phyloP scores from a whole-genome alignment of 2,888 invertebrate species.

The Abrostola tripartita region DNA sequence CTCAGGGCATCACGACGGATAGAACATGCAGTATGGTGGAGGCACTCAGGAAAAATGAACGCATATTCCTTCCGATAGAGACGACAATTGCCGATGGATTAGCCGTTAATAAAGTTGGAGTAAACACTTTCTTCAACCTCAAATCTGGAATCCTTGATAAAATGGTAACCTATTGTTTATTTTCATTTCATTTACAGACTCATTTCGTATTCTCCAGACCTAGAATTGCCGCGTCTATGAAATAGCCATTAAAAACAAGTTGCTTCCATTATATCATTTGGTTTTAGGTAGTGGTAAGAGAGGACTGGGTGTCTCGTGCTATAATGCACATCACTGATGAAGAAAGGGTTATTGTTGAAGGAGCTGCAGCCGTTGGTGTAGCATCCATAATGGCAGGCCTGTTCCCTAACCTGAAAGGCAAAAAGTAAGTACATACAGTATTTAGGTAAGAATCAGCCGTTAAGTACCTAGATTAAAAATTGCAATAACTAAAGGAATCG shows the following conservation, averaged over 20 bases:
- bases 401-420: constrained; percentile 94
- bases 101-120: constrained; percentile 76
- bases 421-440: constrained; percentile 88
- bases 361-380: constrained; percentile 94
- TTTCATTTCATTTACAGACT: constrained; percentile 5
- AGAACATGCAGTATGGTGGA: constrained; percentile 80
- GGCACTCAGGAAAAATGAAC: constrained; percentile 90
- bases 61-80: constrained; percentile 89
- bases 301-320: constrained; percentile 94
- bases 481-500: no score
- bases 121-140: constrained; percentile 78
- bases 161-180: constrained; percentile 69
- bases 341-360: constrained; percentile 96
- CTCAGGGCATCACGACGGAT: constrained; percentile 80
- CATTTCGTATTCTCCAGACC: background rate
- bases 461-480: constrained; percentile 1
- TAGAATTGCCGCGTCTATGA: no score
- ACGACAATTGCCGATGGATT: constrained; percentile 95
- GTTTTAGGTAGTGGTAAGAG: constrained; percentile 91
- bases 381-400: constrained; percentile 94
- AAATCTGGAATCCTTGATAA: constrained; percentile 77
- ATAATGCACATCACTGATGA: constrained; percentile 93
- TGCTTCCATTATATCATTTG: constrained; percentile 1
- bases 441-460: no score
- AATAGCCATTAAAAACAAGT: no score